Evolutionary conservation across 2,797 vertebrate genomes (phyloP).

Genomic region (Sphenopsis melanotis): DNA sequence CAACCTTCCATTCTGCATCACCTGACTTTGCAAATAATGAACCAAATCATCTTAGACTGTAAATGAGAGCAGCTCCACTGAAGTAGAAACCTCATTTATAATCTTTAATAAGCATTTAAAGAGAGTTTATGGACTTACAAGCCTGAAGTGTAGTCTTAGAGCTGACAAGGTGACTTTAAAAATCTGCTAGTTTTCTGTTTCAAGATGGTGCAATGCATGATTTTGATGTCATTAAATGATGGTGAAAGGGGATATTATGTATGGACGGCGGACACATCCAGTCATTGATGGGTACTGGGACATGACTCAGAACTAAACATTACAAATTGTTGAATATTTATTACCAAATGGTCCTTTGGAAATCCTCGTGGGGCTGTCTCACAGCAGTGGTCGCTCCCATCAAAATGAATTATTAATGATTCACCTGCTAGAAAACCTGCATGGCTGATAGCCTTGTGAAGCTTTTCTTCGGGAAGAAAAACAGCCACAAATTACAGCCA

Average conservation of each 20-base stretch:
- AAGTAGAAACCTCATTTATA: constrained; percentile 13
- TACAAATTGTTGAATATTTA: constrained; percentile 60
- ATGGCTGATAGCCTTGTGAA: neutral
- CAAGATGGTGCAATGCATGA: constrained; percentile 23
- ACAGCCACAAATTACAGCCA: neutral
- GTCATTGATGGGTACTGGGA: neutral
- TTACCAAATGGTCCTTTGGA: constrained; percentile 40
- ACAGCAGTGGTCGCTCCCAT: neutral
- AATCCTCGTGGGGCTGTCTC: neutral
- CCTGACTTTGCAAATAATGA: neutral
- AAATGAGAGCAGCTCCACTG: neutral
- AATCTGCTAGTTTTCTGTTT: constrained; percentile 44
- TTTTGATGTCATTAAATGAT: constrained; percentile 35
- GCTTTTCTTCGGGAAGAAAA: neutral
- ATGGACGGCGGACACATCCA: neutral
- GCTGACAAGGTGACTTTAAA: constrained; percentile 47
- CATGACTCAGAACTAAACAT: constrained; percentile 20
- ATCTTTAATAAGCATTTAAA: constrained; percentile 11
- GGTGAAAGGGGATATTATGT: constrained; percentile 6
- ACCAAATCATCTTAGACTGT: neutral
- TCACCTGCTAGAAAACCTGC: constrained; percentile 2
- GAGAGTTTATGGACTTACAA: neutral
- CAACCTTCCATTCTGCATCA: neutral
- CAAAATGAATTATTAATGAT: constrained; percentile 36
- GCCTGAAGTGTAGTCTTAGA: neutral